These are phyloP conservation scores for Amblyornis subalaris DNA, from an alignment of 2,113 vertebrate species.

Conservation along the genomic window DNA sequence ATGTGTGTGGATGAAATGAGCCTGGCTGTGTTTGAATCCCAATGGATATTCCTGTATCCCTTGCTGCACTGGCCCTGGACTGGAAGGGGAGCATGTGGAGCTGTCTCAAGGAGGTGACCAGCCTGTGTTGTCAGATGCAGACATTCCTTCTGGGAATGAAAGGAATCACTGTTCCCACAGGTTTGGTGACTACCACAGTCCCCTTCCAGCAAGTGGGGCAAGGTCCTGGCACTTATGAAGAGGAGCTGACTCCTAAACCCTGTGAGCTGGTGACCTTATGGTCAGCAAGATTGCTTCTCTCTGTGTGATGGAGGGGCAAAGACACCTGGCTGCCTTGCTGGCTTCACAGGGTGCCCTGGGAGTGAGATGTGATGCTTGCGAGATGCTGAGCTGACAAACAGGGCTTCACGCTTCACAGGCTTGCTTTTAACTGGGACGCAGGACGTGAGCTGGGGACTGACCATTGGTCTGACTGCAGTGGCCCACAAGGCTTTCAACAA, in stretches of 20 bases:
- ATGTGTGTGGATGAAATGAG: background rate
- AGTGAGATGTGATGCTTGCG: fast-evolving
- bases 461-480: background rate
- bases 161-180: fast-evolving
- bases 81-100: background rate
- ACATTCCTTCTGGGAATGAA: background rate
- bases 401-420: background rate
- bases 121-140: background rate
- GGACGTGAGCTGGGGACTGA: fast-evolving
- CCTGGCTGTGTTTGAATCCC: background rate
- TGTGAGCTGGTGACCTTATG: background rate
- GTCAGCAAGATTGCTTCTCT: background rate
- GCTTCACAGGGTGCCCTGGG: background rate
- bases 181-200: fast-evolving
- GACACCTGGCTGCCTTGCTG: background rate
- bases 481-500: background rate
- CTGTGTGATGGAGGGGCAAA: fast-evolving
- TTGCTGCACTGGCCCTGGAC: background rate
- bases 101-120: background rate
- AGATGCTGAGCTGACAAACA: background rate
- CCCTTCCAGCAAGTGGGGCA: background rate
- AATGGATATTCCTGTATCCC: background rate
- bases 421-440: background rate
- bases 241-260: background rate
- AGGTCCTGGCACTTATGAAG: background rate